phyloP scores from a whole-genome alignment of 2,113 vertebrate species.

The Lichenostomus cassidix region DNA sequence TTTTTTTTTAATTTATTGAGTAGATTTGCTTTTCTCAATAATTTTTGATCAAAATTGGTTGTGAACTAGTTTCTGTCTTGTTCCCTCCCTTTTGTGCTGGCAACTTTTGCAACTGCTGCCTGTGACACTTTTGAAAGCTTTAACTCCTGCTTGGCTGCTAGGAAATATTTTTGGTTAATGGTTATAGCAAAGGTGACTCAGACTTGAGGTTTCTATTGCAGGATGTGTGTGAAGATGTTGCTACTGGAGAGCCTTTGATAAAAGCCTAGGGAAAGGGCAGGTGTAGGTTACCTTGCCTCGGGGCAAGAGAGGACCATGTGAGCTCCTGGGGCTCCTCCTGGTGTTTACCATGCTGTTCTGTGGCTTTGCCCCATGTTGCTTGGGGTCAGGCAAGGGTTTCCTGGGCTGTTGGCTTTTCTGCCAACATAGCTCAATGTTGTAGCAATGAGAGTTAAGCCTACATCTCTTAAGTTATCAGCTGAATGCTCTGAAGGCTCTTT shows the following conservation, averaged over 20 bases:
- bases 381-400: background rate
- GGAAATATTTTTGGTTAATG: background rate
- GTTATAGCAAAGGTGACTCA: background rate
- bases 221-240: background rate
- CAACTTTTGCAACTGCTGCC: background rate
- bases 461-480: background rate
- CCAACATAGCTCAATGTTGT: background rate
- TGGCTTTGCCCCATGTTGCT: background rate
- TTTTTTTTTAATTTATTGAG: background rate
- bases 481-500: background rate
- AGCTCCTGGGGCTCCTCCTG: fast-evolving
- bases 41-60: background rate
- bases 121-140: background rate
- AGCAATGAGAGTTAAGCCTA: background rate
- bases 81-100: background rate
- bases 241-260: background rate
- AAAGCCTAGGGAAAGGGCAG: background rate
- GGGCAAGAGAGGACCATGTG: fast-evolving
- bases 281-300: background rate
- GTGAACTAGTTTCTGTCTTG: background rate
- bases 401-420: background rate
- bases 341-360: background rate
- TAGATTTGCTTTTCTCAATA: background rate
- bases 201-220: background rate
- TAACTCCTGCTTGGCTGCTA: background rate